Percentiles rank a stretch among this genome's conserved stretches.
phyloP scores from a whole-genome alignment of 2,113 vertebrate species.

The Oncorhynchus kisutch region DNA sequence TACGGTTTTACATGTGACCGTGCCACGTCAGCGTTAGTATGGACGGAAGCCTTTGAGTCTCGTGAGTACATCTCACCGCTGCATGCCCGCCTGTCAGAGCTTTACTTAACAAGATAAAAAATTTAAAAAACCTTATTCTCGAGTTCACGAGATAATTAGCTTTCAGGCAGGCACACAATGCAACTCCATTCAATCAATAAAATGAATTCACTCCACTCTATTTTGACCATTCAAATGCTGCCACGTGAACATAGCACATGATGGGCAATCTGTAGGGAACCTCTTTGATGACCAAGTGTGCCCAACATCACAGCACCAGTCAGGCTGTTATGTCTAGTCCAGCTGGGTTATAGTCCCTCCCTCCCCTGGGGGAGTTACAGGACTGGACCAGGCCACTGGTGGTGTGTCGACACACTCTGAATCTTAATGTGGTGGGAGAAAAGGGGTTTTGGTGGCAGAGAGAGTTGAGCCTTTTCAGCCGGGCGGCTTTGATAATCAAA shows the following conservation, averaged over 20 bases:
- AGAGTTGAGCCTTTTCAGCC: conserved; percentile 39
- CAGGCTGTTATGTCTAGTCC: too few species aligned
- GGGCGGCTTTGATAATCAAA: conserved; percentile 57
- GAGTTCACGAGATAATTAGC: conserved; percentile 38
- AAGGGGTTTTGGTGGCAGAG: conserved; percentile 24
- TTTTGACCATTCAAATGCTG: background rate
- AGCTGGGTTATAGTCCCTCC: too few species aligned
- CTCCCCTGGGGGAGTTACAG: too few species aligned
- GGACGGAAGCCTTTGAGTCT: background rate
- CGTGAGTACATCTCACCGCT: background rate
- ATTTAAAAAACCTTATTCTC: conserved; percentile 34
- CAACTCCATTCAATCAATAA: conserved; percentile 33
- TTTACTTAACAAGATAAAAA: conserved; percentile 24
- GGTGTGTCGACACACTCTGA: conserved; percentile 17
- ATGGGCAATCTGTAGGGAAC: too few species aligned
- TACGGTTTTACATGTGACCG: background rate
- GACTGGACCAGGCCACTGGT: too few species aligned
- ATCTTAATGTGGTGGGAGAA: conserved; percentile 39
- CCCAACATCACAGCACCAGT: too few species aligned
- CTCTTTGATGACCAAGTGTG: too few species aligned
- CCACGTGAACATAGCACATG: background rate
- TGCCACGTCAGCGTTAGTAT: background rate
- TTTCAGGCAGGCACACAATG: conserved; percentile 22
- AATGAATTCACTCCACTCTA: conserved; percentile 20
- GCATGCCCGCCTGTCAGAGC: background rate